phyloP scores from a whole-genome alignment of 37 sponge, comb jelly and placozoan species.

The Beroe ovata region DNA sequence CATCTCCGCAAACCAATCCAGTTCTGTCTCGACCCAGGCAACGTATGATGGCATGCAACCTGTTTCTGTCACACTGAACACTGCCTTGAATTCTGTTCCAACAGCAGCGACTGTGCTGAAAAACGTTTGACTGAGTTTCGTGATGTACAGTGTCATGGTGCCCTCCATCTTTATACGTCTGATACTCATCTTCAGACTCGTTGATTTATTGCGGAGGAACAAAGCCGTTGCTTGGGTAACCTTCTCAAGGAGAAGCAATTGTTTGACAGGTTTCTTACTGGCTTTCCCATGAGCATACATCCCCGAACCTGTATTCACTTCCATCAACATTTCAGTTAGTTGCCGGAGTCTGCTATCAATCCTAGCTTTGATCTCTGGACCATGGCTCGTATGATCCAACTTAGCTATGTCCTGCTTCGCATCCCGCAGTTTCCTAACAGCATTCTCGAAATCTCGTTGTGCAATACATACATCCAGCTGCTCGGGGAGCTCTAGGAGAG shows the following conservation, averaged over 20 bases:
- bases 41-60: slow-evolving; percentile 78
- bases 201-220: slow-evolving; percentile 52
- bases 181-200: slow-evolving; percentile 34
- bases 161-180: slow-evolving; percentile 87
- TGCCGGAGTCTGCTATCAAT: slow-evolving; percentile 51
- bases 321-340: slow-evolving; percentile 49
- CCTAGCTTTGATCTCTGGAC: slow-evolving; percentile 32
- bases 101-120: slow-evolving; percentile 63
- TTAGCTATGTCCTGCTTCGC: slow-evolving; percentile 46
- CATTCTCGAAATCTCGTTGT: slow-evolving; percentile 94
- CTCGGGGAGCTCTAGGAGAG: slow-evolving; percentile 86
- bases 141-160: slow-evolving; percentile 78
- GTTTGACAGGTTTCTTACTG: slow-evolving; percentile 62
- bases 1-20: slow-evolving; percentile 71
- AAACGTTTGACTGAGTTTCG: slow-evolving; percentile 72
- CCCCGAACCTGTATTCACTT: slow-evolving; percentile 43
- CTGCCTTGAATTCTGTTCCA: slow-evolving; percentile 37
- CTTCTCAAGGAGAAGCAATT: slow-evolving; percentile 12
- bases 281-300: slow-evolving; percentile 63
- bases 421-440: slow-evolving; percentile 72
- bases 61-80: slow-evolving; percentile 41
- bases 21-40: slow-evolving; percentile 82
- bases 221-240: slow-evolving; percentile 44
- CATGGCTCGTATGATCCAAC: slow-evolving; percentile 31
- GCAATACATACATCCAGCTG: slow-evolving; percentile 93